Conservation (phyloP, 2,113 vertebrate genomes). For the Cephalopterus ornatus region DNA sequence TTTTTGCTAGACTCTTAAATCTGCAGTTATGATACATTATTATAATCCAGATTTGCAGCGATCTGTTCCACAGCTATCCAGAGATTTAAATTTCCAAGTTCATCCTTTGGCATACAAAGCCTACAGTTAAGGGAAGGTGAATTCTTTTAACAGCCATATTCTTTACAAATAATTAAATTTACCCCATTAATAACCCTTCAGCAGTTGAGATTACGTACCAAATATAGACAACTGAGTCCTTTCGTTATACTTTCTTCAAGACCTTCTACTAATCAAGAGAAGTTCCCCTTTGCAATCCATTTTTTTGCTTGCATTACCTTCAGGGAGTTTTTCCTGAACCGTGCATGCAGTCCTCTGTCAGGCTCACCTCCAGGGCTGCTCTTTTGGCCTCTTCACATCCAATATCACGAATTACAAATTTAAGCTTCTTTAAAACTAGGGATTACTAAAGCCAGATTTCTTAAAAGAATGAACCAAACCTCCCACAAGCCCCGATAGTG, state of each 20-base stretch:
- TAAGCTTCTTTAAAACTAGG: not conserved
- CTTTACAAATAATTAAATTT: not conserved
- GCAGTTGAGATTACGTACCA: not conserved
- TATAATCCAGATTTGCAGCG: not conserved
- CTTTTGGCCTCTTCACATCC: not conserved
- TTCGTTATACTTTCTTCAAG: not conserved
- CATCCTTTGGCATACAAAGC: not conserved
- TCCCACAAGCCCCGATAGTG: not conserved
- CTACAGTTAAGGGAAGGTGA: not conserved
- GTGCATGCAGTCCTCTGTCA: accelerated
- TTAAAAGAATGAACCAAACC: not conserved
- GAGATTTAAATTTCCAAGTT: not conserved
- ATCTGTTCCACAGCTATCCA: not conserved
- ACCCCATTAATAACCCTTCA: not conserved
- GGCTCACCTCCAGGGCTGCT: not conserved
- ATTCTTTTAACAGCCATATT: not conserved
- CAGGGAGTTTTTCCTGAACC: not conserved
- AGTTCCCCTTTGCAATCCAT: not conserved
- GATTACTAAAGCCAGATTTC: not conserved
- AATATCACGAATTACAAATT: not conserved
- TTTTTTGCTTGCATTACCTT: not conserved
- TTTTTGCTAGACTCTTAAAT: not conserved
- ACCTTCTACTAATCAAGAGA: not conserved
- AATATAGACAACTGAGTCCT: not conserved
- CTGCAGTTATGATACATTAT: not conserved